phyloP scores from a whole-genome alignment of 2,113 vertebrate species.

The Nesogale talazaci region DNA sequence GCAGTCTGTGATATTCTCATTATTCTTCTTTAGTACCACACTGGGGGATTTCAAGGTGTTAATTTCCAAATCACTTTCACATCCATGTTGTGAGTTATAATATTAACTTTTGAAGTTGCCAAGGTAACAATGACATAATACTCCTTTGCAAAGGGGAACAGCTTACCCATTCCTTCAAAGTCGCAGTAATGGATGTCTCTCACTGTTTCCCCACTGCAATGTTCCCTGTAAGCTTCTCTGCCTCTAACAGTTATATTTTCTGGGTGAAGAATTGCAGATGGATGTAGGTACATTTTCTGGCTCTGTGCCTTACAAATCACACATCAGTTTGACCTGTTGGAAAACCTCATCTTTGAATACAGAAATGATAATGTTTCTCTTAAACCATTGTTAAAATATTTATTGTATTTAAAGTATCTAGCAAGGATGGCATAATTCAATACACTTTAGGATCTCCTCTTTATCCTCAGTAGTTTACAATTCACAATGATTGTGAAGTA shows the following conservation, averaged over 20 bases:
- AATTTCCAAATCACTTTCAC: no score
- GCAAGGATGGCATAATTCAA: background rate
- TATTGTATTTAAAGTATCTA: background rate
- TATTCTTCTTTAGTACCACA: no score
- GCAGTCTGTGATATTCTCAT: no score
- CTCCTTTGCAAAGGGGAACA: background rate
- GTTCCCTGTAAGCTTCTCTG: background rate
- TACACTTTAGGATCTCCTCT: background rate
- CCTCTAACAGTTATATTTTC: background rate
- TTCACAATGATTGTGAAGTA: background rate
- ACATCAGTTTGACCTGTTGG: background rate
- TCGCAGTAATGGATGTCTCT: background rate
- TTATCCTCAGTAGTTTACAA: conserved; percentile 3
- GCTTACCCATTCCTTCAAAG: background rate
- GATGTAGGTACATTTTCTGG: background rate
- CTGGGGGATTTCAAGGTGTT: no score
- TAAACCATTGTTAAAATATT: background rate
- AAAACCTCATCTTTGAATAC: background rate
- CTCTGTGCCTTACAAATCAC: background rate
- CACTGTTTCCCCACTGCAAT: background rate
- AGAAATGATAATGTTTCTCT: background rate
- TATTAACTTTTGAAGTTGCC: conserved; percentile 21
- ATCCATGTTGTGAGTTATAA: background rate
- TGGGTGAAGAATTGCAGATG: background rate
- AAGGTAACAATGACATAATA: background rate